Conservation (phyloP, 2,113 vertebrate genomes). For the Anguilla rostrata region DNA sequence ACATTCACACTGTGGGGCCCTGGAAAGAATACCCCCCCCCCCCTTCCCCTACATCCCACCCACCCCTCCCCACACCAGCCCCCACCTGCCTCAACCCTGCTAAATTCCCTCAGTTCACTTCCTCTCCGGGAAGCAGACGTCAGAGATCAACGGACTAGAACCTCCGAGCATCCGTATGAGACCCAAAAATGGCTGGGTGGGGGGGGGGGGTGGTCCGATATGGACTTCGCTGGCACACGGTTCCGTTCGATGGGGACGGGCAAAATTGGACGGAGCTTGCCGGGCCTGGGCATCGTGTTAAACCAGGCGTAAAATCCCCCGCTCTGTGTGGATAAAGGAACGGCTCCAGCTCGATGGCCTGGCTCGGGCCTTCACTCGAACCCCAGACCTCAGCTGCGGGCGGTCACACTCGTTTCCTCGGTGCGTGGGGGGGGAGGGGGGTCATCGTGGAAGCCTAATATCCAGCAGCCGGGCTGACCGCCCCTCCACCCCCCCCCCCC, state of each 20-base stretch:
- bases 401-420: conserved; percentile 32
- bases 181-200: conserved; percentile 33
- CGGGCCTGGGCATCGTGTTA: conserved; percentile 21
- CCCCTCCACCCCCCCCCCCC: not conserved
- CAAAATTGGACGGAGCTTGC: conserved; percentile 41
- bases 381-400: conserved; percentile 34
- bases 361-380: not conserved
- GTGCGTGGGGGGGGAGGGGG: conserved; percentile 22
- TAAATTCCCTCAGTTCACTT: conserved; percentile 24
- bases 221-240: conserved; percentile 41
- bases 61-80: too few relatives aligned
- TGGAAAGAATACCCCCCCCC: not conserved
- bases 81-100: not conserved
- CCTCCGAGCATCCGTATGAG: conserved; percentile 25
- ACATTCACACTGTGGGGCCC: not conserved
- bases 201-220: not conserved
- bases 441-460: conserved; percentile 12
- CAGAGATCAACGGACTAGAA: conserved; percentile 36
- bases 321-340: conserved; percentile 28
- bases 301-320: conserved; percentile 40
- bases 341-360: conserved; percentile 21
- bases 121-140: conserved; percentile 32
- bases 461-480: conserved; percentile 2
- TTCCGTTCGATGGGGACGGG: not conserved
- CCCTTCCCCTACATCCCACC: not conserved